Evolutionary conservation across 2,888 invertebrate species (phyloP), one percentile per base, ranked within the genome.

Genomic region (Abrostola triplasia): DNA sequence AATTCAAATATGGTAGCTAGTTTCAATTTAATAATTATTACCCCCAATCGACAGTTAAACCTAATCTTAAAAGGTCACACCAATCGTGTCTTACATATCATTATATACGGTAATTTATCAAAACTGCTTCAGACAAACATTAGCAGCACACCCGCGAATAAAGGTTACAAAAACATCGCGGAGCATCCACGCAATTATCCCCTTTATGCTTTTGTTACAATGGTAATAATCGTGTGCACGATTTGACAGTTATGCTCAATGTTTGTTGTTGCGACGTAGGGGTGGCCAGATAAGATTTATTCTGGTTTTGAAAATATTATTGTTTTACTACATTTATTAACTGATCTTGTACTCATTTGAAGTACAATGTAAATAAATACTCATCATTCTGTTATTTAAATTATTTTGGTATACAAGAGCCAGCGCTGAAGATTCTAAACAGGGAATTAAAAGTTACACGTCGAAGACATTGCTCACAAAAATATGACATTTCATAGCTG

Each of bases 21-120:
- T 74, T 41, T n/a, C n/a, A n/a, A 42, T n/a, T 40, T 44, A 57
- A 59, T 64, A 74, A 64, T 57, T 63, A 49, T 49, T 63, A 56
- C 38, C 41, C 59, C 53, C 59, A 38, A 53, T 9, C 62, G 62
- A 56, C 58, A 62, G 59, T 41, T 57, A 54, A 24, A 36, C 5
- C 37, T 48, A 62, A 60, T 57, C 53, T 53, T 44, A 47, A 65
- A 64, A 76, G 68, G 73, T 76, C 73, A 57, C 41, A 12, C 13
- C 37, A 35, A 36, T 73, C 73, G 56, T 76, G 66, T 59, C 64
- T 55, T 60, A 62, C 67, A 67, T 73, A 70, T 67, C 56, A 75
- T 73, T 74, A 67, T 65, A 50, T 48, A 51, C 71, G 44, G 59
- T 60, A 76, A 76, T 80, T 69, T 70, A 78, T 80, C 72, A 80